Conservation (phyloP, 2,797 vertebrate genomes). For the Catamblyrhynchus diadema region DNA sequence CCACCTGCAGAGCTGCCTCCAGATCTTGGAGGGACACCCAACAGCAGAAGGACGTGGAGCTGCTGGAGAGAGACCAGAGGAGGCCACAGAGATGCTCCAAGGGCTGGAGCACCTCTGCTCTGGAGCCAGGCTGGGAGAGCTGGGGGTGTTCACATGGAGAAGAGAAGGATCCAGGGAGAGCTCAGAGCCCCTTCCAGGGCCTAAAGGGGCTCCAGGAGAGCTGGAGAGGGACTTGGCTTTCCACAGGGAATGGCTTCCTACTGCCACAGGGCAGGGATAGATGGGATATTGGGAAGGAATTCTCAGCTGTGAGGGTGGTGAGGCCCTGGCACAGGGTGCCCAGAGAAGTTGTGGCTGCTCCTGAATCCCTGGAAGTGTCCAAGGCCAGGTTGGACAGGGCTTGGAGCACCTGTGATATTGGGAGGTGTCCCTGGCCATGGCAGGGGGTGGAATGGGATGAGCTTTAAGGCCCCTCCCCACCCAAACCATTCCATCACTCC, state of each 20-base stretch:
- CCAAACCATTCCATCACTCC: background rate
- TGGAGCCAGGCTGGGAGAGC: background rate
- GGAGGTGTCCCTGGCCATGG: background rate
- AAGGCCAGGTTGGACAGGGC: rapidly evolving
- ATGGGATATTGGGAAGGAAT: background rate
- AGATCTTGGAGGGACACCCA: no score
- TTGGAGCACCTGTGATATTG: no score
- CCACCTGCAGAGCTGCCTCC: background rate
- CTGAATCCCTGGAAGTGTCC: background rate
- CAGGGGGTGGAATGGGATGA: background rate
- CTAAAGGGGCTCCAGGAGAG: background rate
- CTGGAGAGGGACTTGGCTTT: background rate
- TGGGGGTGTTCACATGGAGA: background rate
- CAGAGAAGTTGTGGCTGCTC: background rate
- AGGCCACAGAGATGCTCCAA: rapidly evolving
- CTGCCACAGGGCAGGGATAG: rapidly evolving
- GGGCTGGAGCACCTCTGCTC: background rate
- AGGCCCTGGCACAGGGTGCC: rapidly evolving
- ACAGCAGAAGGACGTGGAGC: rapidly evolving
- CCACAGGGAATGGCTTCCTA: background rate
- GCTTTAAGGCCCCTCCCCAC: background rate
- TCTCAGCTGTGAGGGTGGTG: rapidly evolving
- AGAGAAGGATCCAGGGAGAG: background rate
- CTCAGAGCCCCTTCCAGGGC: background rate
- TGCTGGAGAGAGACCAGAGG: background rate